A percentile compares a stretch with the other conserved stretches of the same genome.
Conservation (phyloP, 2,797 vertebrate genomes). For the Halcyon smyrnensis region DNA sequence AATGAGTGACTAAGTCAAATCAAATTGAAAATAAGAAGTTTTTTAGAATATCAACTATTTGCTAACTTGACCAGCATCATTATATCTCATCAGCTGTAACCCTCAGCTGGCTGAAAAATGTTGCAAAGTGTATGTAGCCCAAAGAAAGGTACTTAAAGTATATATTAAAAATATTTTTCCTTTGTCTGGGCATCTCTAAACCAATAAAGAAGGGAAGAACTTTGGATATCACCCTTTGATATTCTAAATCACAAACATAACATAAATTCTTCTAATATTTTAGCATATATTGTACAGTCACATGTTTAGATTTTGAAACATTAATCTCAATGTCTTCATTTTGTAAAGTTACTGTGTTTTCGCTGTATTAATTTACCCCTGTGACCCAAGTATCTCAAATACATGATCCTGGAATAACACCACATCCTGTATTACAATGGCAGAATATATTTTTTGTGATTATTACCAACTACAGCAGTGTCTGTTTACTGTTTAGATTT, state of each 20-base stretch:
- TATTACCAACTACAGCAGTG: background rate
- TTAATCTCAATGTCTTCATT: background rate
- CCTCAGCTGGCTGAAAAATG: background rate
- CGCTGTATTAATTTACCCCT: background rate
- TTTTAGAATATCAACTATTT: background rate
- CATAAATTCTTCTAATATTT: background rate
- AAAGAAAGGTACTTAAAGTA: background rate
- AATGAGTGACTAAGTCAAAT: background rate
- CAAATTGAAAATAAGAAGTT: background rate
- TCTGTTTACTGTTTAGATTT: background rate
- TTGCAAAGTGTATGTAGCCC: background rate
- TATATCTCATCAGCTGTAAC: background rate
- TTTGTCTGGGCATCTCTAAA: background rate
- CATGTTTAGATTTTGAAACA: background rate
- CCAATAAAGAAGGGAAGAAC: background rate
- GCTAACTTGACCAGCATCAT: background rate
- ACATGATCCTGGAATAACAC: background rate
- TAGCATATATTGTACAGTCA: background rate
- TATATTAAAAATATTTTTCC: background rate
- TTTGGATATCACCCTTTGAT: fast-evolving
- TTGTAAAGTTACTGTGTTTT: background rate
- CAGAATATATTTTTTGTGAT: background rate
- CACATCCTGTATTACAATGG: background rate
- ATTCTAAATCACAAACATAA: background rate
- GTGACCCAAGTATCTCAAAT: background rate